Percentiles rank a stretch among this genome's conserved stretches.
phyloP scores from a whole-genome alignment of 2,797 vertebrate genomes.

The Sarcophilus harrisii region DNA sequence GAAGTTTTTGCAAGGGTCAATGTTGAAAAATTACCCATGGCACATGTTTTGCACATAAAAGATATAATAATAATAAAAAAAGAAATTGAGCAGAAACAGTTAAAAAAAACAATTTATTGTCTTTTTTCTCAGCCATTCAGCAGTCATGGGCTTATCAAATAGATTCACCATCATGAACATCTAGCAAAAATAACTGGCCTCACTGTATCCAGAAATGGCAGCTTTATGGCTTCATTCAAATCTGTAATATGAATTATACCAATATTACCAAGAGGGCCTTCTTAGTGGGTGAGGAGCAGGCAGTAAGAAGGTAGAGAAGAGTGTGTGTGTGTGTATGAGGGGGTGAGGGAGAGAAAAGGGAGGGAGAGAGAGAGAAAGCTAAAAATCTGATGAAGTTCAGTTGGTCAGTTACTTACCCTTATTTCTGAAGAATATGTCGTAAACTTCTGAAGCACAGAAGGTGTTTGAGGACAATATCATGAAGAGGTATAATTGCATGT shows the following conservation, averaged over 20 bases:
- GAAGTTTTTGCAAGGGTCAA: no score
- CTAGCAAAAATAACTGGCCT: slow-evolving; percentile 5
- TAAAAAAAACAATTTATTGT: neutral
- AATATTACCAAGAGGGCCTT: neutral
- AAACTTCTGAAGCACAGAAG: slow-evolving; percentile 42
- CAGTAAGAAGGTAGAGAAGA: rapidly evolving
- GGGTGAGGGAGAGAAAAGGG: neutral
- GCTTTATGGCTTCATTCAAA: slow-evolving; percentile 45
- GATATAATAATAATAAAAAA: neutral
- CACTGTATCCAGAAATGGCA: slow-evolving; percentile 3
- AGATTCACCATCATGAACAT: neutral
- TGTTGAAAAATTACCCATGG: no score
- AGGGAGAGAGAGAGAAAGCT: neutral
- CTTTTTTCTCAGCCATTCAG: neutral
- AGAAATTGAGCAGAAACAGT: slow-evolving; percentile 50
- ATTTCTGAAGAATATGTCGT: slow-evolving; percentile 7
- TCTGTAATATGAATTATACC: slow-evolving; percentile 53
- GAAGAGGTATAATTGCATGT: slow-evolving; percentile 51
- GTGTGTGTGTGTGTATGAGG: no score
- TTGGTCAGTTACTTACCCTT: slow-evolving; percentile 65
- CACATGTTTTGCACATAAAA: no score
- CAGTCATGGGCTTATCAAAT: neutral
- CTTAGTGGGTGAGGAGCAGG: neutral
- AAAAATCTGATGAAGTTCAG: slow-evolving; percentile 15
- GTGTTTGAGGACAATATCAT: slow-evolving; percentile 39